These are phyloP conservation scores for Psilopsiagon aymara DNA, from an alignment of 2,113 vertebrate genomes.

Conservation along the genomic window DNA sequence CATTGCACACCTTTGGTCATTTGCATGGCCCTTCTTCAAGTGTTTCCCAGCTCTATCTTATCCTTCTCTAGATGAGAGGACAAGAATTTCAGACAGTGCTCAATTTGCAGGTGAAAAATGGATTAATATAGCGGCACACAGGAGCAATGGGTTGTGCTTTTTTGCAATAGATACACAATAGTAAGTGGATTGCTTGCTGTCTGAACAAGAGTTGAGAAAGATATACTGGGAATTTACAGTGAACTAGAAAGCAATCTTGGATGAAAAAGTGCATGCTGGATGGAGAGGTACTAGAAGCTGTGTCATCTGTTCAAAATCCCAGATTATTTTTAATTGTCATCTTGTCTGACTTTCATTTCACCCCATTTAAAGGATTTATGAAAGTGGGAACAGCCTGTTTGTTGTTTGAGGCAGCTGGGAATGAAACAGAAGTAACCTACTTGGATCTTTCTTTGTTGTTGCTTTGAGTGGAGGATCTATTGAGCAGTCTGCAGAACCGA, in stretches of 20 bases:
- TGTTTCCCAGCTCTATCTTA: not conserved
- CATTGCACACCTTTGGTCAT: not conserved
- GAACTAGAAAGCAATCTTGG: not conserved
- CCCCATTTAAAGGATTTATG: not conserved
- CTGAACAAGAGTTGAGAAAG: not conserved
- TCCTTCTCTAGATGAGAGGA: not conserved
- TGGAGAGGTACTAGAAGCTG: not conserved
- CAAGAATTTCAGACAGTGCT: not conserved
- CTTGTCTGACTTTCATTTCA: conserved; percentile 29
- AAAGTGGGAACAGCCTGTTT: not conserved
- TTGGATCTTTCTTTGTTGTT: not conserved
- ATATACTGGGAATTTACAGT: not conserved
- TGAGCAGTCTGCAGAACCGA: not conserved
- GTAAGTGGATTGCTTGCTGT: not conserved
- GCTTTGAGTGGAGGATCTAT: not conserved
- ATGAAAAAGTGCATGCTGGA: not conserved
- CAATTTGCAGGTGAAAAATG: not conserved
- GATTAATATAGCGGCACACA: not conserved
- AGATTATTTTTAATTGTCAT: not conserved
- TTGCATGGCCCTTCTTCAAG: not conserved
- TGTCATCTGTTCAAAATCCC: not conserved
- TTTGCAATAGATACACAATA: not conserved
- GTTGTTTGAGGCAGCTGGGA: not conserved
- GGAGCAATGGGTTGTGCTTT: not conserved
- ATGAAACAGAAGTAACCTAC: not conserved